A percentile compares a stretch with the other conserved stretches of the same genome.
Evolutionary conservation across 2,888 invertebrate species (phyloP).

Genomic region (Iphiclides podalirius): DNA sequence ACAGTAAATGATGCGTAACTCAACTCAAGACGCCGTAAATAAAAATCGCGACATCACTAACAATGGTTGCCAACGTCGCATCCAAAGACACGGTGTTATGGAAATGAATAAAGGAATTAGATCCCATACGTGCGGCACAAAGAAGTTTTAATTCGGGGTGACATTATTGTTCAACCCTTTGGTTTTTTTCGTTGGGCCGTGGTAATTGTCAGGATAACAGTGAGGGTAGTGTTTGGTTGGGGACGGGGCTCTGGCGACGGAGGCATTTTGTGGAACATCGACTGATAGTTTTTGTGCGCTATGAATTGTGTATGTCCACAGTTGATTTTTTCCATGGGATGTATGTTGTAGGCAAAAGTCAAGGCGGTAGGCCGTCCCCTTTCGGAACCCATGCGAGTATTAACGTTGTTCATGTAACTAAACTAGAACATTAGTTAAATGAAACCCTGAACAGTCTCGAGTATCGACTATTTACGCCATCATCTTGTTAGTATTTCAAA

Average conservation of each 20-base stretch:
- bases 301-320: slow-evolving; percentile 2
- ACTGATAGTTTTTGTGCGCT: not conserved
- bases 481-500: not conserved
- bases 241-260: slow-evolving; percentile 6
- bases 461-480: not conserved
- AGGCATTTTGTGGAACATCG: slow-evolving; percentile 6
- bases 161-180: slow-evolving; percentile 37
- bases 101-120: slow-evolving; percentile 29
- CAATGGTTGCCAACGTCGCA: slow-evolving; percentile 5
- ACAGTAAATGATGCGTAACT: slow-evolving; percentile 32
- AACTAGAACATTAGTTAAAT: no score
- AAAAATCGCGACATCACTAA: not conserved
- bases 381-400: no score
- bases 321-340: not conserved
- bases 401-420: no score
- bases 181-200: slow-evolving; percentile 34
- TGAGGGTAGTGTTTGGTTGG: slow-evolving; percentile 29
- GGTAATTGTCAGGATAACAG: slow-evolving; percentile 41
- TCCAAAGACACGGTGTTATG: slow-evolving; percentile 21
- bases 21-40: slow-evolving; percentile 28
- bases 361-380: not conserved
- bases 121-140: slow-evolving; percentile 26
- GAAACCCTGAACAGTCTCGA: no score
- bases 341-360: not conserved
- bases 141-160: slow-evolving; percentile 28